Evolutionary conservation across 2,113 vertebrate species (phyloP).

Genomic region (Rhagologus leucostigma): DNA sequence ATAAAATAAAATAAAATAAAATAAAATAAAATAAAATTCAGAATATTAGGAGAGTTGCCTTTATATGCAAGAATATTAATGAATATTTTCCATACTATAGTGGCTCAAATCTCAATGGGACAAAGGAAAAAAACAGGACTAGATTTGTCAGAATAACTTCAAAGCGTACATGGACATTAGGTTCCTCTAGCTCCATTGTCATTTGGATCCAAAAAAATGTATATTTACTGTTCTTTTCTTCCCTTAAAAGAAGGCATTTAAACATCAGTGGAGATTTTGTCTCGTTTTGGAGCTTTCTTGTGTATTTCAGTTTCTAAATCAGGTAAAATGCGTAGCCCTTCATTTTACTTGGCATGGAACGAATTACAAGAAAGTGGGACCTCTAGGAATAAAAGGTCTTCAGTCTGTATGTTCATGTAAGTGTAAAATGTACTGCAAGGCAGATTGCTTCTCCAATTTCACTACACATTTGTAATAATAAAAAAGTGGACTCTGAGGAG

Average conservation of each 20-base stretch:
- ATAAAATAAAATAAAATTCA: neutral
- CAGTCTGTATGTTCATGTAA: neutral
- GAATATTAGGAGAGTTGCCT: neutral
- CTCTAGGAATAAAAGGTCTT: constrained; percentile 13
- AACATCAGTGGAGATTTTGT: neutral
- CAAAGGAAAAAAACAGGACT: neutral
- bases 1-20: neutral
- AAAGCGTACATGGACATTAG: neutral
- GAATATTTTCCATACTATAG: neutral
- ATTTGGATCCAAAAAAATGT: neutral
- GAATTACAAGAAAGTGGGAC: neutral
- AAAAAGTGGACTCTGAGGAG: neutral
- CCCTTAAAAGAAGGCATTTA: neutral
- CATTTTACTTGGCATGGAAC: constrained; percentile 30
- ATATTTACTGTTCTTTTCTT: neutral
- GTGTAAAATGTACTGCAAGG: constrained; percentile 27
- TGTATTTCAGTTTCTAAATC: neutral
- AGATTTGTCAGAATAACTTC: neutral
- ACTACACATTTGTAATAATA: neutral
- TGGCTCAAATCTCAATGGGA: neutral
- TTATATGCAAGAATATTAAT: neutral
- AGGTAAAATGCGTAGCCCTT: neutral
- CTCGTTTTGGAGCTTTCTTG: neutral
- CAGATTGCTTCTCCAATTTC: constrained; percentile 28
- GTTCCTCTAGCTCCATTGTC: neutral